Conservation (phyloP, 2,888 invertebrate genomes). For the Smittia aterrima region DNA sequence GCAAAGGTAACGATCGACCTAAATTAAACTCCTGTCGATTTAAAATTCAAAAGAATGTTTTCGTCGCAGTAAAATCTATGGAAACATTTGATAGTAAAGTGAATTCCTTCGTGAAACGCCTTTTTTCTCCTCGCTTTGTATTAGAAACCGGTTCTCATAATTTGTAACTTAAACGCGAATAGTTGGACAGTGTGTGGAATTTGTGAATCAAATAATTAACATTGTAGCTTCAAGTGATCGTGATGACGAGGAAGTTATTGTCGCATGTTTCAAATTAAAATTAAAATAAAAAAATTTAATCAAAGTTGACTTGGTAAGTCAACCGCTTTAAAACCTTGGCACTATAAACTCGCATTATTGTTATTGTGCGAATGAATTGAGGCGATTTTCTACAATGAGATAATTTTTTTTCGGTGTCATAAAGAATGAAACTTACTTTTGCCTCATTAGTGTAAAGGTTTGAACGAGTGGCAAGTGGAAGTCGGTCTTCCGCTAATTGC, state of each 20-base stretch:
- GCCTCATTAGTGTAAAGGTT: background rate
- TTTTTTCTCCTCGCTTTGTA: background rate
- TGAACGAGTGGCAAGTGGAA: background rate
- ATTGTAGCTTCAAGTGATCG: background rate
- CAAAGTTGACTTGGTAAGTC: background rate
- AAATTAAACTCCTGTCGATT: background rate
- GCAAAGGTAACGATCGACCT: background rate
- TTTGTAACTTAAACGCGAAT: background rate
- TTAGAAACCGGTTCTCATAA: conserved; percentile 12
- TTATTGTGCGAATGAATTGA: conserved; percentile 13
- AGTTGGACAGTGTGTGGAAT: background rate
- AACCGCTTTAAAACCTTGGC: conserved; percentile 2
- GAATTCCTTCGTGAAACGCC: background rate
- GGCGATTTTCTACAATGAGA: conserved; percentile 8
- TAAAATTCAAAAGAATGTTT: background rate
- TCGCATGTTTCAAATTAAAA: background rate
- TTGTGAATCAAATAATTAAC: background rate
- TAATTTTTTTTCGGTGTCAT: conserved; percentile 9
- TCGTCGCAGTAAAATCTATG: background rate
- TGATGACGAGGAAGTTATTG: too few relatives aligned
- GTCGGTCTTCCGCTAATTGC: background rate
- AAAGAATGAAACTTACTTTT: background rate
- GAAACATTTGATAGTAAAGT: background rate
- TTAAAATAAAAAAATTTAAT: background rate
- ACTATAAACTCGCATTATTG: conserved; percentile 17